Evolutionary conservation across 2,113 vertebrate species (phyloP).

Genomic region (Crocuta crocuta): DNA sequence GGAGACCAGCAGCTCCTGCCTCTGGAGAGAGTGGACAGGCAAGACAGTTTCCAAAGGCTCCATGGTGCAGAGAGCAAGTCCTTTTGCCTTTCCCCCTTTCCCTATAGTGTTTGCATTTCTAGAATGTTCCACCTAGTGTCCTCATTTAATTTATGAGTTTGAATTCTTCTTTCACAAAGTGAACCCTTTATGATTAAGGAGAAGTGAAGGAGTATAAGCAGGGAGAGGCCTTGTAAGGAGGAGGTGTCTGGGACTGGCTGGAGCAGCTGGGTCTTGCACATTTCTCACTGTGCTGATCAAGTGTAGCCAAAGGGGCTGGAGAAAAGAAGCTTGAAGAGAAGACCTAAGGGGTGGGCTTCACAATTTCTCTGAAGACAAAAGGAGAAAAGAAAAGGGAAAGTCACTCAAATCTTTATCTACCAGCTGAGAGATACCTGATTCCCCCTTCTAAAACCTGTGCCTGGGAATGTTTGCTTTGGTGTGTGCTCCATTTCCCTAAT

Average conservation of each 20-base stretch:
- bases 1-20: background rate
- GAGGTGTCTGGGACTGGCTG: background rate
- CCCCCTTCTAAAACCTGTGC: background rate
- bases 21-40: background rate
- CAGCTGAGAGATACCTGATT: background rate
- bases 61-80: background rate
- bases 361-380: background rate
- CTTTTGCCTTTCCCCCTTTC: background rate
- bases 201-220: no score
- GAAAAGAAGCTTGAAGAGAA: background rate
- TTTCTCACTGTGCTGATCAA: background rate
- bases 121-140: background rate
- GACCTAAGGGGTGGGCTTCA: background rate
- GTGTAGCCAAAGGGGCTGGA: background rate
- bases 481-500: background rate
- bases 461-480: background rate
- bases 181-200: background rate
- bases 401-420: background rate
- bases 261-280: accelerated
- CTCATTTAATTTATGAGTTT: slow-evolving; percentile 25
- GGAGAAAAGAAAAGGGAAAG: background rate
- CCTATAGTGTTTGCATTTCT: background rate
- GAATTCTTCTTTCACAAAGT: slow-evolving; percentile 6
- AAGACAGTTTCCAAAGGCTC: background rate
- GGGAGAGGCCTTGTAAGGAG: background rate